These are phyloP conservation scores for Typhlichthys eigenmanni DNA, from an alignment of 2,797 vertebrate genomes.

Conservation along the genomic window DNA sequence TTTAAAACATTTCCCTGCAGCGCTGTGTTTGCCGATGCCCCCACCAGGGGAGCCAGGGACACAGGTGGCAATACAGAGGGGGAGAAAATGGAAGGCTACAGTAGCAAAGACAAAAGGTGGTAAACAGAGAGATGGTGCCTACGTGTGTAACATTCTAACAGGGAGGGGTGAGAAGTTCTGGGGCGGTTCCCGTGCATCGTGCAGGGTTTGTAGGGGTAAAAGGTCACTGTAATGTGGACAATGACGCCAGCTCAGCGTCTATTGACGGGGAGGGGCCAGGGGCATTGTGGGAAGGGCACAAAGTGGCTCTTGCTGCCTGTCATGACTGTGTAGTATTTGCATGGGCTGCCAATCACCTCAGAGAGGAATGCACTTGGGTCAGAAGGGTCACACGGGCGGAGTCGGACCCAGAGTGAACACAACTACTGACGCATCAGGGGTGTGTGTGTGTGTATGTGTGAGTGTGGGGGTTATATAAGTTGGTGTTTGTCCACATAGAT, in stretches of 20 bases:
- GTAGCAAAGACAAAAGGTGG: constrained; percentile 35
- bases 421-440: constrained; percentile 68
- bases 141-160: constrained; percentile 80
- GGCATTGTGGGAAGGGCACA: constrained; percentile 83
- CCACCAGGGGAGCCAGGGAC: constrained; percentile 54
- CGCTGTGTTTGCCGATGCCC: constrained; percentile 64
- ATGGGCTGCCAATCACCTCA: constrained; percentile 83
- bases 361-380: constrained; percentile 80
- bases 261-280: constrained; percentile 82
- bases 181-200: constrained; percentile 76
- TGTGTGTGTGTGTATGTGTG: constrained; percentile 28
- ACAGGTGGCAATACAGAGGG: constrained; percentile 48
- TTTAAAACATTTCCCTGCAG: constrained; percentile 44
- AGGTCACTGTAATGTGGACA: constrained; percentile 86
- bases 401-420: constrained; percentile 73
- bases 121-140: constrained; percentile 70
- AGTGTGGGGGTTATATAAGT: background rate
- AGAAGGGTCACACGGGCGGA: constrained; percentile 75
- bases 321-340: constrained; percentile 77
- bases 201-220: constrained; percentile 78
- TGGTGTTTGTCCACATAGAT: background rate
- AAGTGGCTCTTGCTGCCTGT: constrained; percentile 80
- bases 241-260: constrained; percentile 83
- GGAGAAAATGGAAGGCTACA: constrained; percentile 19
- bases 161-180: constrained; percentile 76